Conservation (phyloP, 2,797 vertebrate genomes). For the Merluccius polli region DNA sequence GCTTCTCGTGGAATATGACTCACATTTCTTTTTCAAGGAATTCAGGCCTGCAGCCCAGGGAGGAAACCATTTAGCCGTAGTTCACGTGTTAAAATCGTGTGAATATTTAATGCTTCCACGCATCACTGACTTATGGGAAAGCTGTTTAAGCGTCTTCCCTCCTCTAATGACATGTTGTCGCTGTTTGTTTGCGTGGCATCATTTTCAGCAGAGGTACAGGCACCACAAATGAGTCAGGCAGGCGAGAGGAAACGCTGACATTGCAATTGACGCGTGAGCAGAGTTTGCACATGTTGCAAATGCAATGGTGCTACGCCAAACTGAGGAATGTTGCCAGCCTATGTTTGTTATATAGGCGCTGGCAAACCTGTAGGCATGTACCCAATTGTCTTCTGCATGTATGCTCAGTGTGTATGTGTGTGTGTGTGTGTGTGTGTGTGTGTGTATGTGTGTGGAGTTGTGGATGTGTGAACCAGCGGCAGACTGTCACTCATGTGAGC, state of each 20-base stretch:
- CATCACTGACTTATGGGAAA: background rate
- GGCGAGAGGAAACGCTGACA: background rate
- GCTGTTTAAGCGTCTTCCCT: background rate
- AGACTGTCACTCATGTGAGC: conserved; percentile 48
- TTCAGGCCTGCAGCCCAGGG: background rate
- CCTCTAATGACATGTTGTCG: background rate
- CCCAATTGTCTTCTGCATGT: background rate
- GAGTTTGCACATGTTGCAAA: background rate
- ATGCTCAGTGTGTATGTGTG: background rate
- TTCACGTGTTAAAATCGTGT: background rate
- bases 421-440: background rate
- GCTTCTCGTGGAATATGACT: background rate
- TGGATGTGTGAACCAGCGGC: conserved; percentile 42
- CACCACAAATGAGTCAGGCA: no score
- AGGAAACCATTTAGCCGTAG: background rate
- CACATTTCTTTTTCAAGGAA: background rate
- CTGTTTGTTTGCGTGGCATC: background rate
- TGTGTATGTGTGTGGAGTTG: background rate
- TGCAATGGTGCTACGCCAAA: background rate
- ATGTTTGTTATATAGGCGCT: background rate
- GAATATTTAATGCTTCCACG: background rate
- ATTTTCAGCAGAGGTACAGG: background rate
- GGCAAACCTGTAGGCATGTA: background rate
- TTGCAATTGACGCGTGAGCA: background rate
- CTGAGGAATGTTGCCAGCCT: background rate